These are phyloP conservation scores for Setophaga petechia DNA, from an alignment of 2,113 vertebrate species.

Conservation along the genomic window DNA sequence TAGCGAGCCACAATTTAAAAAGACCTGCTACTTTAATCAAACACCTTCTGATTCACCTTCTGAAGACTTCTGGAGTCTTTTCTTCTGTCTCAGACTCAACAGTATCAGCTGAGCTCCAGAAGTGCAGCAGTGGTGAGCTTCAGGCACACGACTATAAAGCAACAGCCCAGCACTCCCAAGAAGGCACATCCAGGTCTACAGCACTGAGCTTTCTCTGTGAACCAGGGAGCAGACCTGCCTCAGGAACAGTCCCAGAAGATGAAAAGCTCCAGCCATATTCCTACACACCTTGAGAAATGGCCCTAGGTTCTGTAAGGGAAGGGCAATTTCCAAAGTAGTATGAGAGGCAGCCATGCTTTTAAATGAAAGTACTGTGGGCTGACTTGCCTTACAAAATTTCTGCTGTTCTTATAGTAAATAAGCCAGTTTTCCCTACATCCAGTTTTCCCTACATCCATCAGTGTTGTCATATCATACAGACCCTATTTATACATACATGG, in stretches of 20 bases:
- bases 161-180: not conserved
- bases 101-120: not conserved
- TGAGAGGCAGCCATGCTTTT: not conserved
- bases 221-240: not conserved
- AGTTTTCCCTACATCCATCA: not conserved
- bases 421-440: not conserved
- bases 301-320: not conserved
- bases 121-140: not conserved
- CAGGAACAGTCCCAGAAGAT: not conserved
- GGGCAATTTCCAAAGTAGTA: not conserved
- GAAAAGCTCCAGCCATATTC: not conserved
- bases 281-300: not conserved
- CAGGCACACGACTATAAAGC: not conserved
- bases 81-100: too few species aligned
- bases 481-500: accelerated
- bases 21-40: too few species aligned
- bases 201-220: not conserved
- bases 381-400: not conserved
- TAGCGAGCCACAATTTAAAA: too few species aligned
- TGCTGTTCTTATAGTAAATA: not conserved
- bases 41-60: too few species aligned
- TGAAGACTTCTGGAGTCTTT: too few species aligned
- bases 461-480: not conserved
- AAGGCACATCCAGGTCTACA: not conserved
- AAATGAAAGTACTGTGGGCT: not conserved